phyloP scores from a whole-genome alignment of 2,113 vertebrate genomes.

The Cephalopterus ornatus region DNA sequence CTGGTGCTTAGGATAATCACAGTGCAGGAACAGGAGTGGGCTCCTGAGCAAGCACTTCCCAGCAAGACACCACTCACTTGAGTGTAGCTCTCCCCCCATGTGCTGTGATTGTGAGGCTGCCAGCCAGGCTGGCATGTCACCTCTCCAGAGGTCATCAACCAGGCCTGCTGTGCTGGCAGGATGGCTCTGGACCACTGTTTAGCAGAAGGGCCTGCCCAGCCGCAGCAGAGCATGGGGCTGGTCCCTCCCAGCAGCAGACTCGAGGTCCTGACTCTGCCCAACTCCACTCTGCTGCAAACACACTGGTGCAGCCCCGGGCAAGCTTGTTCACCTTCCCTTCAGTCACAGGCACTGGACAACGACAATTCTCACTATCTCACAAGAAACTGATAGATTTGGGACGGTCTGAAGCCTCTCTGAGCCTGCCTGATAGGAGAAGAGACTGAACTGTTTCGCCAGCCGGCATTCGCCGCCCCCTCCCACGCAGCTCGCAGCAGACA shows the following conservation, averaged over 20 bases:
- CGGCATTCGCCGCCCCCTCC: background rate
- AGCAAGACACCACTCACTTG: background rate
- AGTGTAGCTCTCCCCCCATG: rapidly evolving
- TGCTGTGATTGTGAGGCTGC: background rate
- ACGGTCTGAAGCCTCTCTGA: background rate
- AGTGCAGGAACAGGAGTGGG: background rate
- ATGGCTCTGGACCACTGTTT: background rate
- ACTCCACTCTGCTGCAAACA: background rate
- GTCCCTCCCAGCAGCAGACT: background rate
- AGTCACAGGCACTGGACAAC: background rate
- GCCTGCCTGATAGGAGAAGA: background rate
- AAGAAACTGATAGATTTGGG: background rate
- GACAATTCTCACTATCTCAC: background rate
- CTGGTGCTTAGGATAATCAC: background rate
- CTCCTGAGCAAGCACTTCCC: background rate
- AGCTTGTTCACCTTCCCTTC: background rate
- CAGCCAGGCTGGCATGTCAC: background rate
- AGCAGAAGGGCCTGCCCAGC: background rate
- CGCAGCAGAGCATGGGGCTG: background rate
- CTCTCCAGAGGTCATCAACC: background rate
- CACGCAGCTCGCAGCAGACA: background rate
- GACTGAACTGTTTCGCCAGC: background rate
- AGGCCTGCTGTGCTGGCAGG: background rate
- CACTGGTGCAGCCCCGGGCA: background rate
- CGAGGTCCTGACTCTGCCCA: background rate